Percentiles rank a stretch among this genome's conserved stretches.
These are phyloP conservation scores for Muscicapa comitata DNA, from an alignment of 2,797 vertebrate species.

Conservation along the genomic window DNA sequence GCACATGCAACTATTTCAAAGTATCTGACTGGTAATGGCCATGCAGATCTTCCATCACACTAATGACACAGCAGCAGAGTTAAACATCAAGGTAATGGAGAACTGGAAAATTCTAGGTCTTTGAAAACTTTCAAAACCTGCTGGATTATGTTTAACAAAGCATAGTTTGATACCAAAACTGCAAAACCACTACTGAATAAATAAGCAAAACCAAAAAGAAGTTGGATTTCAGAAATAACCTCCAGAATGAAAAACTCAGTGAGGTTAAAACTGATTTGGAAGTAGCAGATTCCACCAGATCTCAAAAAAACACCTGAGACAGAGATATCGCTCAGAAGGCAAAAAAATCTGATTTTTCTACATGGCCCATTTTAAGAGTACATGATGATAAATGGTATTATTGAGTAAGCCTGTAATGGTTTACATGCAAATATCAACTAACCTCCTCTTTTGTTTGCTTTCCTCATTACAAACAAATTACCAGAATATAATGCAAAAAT, in stretches of 20 bases:
- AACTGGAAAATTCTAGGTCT: neutral
- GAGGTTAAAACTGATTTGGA: neutral
- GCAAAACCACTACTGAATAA: neutral
- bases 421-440: neutral
- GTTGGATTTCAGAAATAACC: neutral
- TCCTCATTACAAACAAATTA: neutral
- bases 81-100: neutral
- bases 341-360: neutral
- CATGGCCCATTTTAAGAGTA: neutral
- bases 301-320: neutral
- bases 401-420: neutral
- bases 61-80: neutral
- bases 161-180: neutral
- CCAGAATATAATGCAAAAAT: neutral
- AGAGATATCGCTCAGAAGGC: fast-evolving
- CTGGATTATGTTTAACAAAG: neutral
- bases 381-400: neutral
- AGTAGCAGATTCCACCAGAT: neutral
- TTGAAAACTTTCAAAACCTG: neutral
- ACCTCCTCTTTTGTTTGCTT: neutral
- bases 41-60: neutral
- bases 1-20: neutral
- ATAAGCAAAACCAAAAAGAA: neutral
- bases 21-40: neutral
- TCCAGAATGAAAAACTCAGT: neutral